phyloP scores from a whole-genome alignment of 64 coral and sea anemone species.

The Porites australiensis region DNA sequence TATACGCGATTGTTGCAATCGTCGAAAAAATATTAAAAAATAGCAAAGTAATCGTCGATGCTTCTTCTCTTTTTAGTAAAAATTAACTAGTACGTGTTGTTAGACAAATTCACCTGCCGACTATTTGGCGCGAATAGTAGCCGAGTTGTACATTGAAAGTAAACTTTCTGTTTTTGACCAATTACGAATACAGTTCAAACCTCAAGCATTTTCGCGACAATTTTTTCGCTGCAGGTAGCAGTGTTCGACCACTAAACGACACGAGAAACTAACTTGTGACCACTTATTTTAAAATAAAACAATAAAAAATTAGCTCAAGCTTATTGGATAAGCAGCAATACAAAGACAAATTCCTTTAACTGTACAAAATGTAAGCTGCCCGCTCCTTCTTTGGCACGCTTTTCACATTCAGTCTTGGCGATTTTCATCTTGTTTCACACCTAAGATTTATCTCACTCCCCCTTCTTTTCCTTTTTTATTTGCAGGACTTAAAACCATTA shows the following conservation, averaged over 20 bases:
- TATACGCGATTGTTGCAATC: background rate
- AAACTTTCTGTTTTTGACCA: background rate
- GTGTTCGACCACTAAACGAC: background rate
- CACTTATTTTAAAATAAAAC: background rate
- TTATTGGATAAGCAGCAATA: background rate
- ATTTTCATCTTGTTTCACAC: background rate
- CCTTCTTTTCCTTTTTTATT: background rate
- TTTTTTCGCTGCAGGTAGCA: constrained; percentile 5
- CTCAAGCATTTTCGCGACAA: background rate
- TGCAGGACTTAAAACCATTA: background rate
- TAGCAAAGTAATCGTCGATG: background rate
- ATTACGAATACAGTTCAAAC: constrained; percentile 4
- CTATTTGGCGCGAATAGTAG: background rate
- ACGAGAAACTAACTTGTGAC: background rate
- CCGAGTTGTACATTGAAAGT: background rate
- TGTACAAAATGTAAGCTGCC: background rate
- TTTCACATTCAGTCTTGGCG: too few species aligned
- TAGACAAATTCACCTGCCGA: background rate
- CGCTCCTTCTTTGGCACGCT: too few species aligned
- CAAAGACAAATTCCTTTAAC: background rate
- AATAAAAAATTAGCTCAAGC: too few species aligned
- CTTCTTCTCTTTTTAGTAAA: background rate
- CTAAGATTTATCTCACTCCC: background rate
- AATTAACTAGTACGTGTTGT: background rate
- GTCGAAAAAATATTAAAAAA: background rate